Evolutionary conservation across 2,888 invertebrate genomes (phyloP).

Genomic region (Aproaerema taeniolella): DNA sequence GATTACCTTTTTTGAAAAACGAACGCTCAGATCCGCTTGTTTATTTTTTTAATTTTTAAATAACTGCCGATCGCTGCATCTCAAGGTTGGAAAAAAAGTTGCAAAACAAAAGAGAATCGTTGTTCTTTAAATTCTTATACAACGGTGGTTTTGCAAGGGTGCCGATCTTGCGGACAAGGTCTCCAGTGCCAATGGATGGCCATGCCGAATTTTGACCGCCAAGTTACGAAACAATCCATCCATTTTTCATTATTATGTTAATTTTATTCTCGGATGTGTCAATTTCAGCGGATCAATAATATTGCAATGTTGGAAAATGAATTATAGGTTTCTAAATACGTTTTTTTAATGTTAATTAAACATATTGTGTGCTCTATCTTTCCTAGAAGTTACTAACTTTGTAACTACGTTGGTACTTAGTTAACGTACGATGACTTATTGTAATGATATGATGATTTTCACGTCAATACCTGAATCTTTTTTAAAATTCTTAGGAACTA

Average conservation of each 20-base stretch:
- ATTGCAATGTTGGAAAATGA: background rate
- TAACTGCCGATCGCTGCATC: conserved; percentile 14
- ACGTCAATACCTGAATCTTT: too few species aligned
- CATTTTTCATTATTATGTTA: conserved; percentile 2
- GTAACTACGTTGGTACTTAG: too few species aligned
- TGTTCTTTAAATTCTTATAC: conserved; percentile 18
- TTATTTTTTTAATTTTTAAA: conserved; percentile 8
- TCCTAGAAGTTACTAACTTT: too few species aligned
- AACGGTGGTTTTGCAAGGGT: conserved; percentile 37
- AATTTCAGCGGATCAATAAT: background rate
- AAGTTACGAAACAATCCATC: background rate
- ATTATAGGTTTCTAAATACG: background rate
- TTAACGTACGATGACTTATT: too few species aligned
- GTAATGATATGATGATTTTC: too few species aligned
- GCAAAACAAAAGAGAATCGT: conserved; percentile 27
- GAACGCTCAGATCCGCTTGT: background rate
- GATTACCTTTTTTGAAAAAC: background rate
- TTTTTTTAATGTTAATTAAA: too few species aligned
- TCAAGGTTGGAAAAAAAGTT: conserved; percentile 27
- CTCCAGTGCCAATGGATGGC: conserved; percentile 22
- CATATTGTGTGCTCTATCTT: too few species aligned
- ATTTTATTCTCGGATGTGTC: conserved; percentile 2
- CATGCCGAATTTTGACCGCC: conserved; percentile 5
- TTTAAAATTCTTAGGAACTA: too few species aligned
- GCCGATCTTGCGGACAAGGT: conserved; percentile 22